Evolutionary conservation across 2,888 invertebrate species (phyloP).

Genomic region (Hermaeophaga mercurialis): DNA sequence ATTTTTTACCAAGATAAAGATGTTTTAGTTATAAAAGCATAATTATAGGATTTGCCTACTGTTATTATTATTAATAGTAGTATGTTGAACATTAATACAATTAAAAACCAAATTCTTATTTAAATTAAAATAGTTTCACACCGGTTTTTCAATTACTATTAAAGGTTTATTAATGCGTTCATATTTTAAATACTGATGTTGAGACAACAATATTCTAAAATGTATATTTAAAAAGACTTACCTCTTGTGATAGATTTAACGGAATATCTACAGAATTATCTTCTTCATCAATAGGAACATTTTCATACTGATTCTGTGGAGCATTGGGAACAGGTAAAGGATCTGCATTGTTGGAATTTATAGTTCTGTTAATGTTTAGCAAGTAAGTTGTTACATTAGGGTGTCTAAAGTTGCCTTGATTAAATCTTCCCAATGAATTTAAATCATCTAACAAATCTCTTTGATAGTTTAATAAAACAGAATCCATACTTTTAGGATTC

Average conservation of each 20-base stretch:
- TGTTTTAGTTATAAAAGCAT: too few relatives aligned
- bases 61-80: too few relatives aligned
- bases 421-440: conserved; percentile 71
- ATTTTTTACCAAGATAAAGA: too few relatives aligned
- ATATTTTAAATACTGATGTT: too few relatives aligned
- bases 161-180: too few relatives aligned
- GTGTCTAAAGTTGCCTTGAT: conserved; percentile 60
- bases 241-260: conserved; percentile 52
- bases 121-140: too few relatives aligned
- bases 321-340: conserved; percentile 29
- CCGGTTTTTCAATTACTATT: too few relatives aligned
- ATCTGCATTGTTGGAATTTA: conserved; percentile 38
- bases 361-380: conserved; percentile 61
- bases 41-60: too few relatives aligned
- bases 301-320: conserved; percentile 36
- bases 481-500: conserved; percentile 75
- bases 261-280: conserved; percentile 34
- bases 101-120: too few relatives aligned
- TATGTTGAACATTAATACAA: too few relatives aligned
- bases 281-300: conserved; percentile 36
- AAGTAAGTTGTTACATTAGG: conserved; percentile 66
- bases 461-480: conserved; percentile 72
- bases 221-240: conserved; percentile 37
- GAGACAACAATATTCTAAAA: too few relatives aligned
- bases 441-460: conserved; percentile 74